Conservation (phyloP, 2,797 vertebrate genomes). For the Amblyopsis hoosieri region DNA sequence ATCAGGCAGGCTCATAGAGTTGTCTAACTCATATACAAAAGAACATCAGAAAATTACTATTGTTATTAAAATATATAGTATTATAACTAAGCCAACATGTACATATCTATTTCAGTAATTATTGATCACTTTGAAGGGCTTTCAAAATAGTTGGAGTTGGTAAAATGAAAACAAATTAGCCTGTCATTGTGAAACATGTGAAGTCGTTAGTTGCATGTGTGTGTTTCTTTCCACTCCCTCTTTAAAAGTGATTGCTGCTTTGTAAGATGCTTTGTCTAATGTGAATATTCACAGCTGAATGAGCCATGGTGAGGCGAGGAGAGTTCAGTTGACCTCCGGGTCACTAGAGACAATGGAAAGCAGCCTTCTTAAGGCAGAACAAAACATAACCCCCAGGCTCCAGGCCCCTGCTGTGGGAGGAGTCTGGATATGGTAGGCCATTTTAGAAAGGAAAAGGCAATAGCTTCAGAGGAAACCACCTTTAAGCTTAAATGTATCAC, state of each 20-base stretch:
- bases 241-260: slow-evolving; percentile 45
- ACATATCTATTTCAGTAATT: not conserved
- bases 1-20: no score
- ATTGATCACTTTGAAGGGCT: not conserved
- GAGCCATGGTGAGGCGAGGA: slow-evolving; percentile 62
- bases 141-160: not conserved
- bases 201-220: slow-evolving; percentile 22
- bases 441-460: slow-evolving; percentile 51
- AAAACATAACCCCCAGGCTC: slow-evolving; percentile 70
- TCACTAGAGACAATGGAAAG: slow-evolving; percentile 72
- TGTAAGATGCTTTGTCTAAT: slow-evolving; percentile 64
- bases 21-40: no score
- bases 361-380: slow-evolving; percentile 69
- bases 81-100: no score
- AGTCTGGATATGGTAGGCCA: slow-evolving; percentile 56
- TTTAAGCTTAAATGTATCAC: slow-evolving; percentile 21
- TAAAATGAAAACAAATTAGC: slow-evolving; percentile 27
- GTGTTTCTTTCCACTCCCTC: slow-evolving; percentile 46
- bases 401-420: slow-evolving; percentile 71
- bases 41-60: no score
- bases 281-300: slow-evolving; percentile 70
- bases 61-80: no score
- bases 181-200: slow-evolving; percentile 36
- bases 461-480: slow-evolving; percentile 36
- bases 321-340: slow-evolving; percentile 72